Conservation (phyloP, 2,797 vertebrate species). For the Microcaecilia unicolor region DNA sequence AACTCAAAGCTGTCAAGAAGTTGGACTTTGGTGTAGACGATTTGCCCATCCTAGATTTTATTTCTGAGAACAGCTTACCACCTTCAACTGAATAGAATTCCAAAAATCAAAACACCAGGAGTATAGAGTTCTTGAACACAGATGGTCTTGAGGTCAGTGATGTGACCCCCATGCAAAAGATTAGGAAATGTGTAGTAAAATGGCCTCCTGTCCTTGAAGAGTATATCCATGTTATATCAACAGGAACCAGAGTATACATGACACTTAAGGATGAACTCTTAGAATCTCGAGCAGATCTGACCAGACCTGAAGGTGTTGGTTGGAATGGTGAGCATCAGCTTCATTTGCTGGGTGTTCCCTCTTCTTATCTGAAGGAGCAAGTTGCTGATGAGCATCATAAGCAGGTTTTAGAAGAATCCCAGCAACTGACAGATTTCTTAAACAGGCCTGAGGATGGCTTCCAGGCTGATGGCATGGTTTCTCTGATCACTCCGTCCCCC, state of each 20-base stretch:
- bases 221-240: slow-evolving; percentile 82
- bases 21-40: slow-evolving; percentile 48
- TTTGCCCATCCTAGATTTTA: not conserved
- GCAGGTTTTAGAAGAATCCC: slow-evolving; percentile 63
- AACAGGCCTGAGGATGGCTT: too few species aligned
- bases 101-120: not conserved
- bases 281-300: slow-evolving; percentile 18
- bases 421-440: slow-evolving; percentile 63
- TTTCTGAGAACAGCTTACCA: slow-evolving; percentile 51
- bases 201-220: slow-evolving; percentile 78
- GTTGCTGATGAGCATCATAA: slow-evolving; percentile 63
- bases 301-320: not conserved
- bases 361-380: slow-evolving; percentile 72
- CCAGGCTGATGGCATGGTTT: too few species aligned
- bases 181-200: slow-evolving; percentile 44
- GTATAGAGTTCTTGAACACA: not conserved
- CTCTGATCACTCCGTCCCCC: too few species aligned
- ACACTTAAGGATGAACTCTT: slow-evolving; percentile 52
- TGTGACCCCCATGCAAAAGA: slow-evolving; percentile 22
- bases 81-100: slow-evolving; percentile 49
- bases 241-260: slow-evolving; percentile 76
- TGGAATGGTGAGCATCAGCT: slow-evolving; percentile 35
- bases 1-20: slow-evolving; percentile 66
- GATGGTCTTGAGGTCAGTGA: slow-evolving; percentile 48
- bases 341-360: slow-evolving; percentile 61